Conservation (phyloP, 2,888 invertebrate species). For the Nesidiocoris tenuis region DNA sequence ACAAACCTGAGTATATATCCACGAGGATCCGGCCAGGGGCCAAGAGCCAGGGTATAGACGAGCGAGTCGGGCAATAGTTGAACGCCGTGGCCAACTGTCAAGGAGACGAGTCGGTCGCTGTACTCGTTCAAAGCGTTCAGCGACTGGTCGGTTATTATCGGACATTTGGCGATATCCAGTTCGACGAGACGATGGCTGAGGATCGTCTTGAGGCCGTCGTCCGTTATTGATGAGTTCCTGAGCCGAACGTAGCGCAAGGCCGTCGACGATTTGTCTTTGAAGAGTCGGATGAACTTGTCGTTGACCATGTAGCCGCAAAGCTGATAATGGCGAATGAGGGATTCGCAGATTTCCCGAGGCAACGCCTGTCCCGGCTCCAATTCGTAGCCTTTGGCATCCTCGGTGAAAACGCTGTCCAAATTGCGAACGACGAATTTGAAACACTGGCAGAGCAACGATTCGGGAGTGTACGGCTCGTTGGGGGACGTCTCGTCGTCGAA, state of each 20-base stretch:
- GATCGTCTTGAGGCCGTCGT: constrained; percentile 68
- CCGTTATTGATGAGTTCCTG: constrained; percentile 69
- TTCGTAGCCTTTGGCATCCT: constrained; percentile 58
- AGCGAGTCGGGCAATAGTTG: constrained; percentile 61
- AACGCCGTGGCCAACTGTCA: constrained; percentile 70
- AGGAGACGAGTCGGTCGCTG: constrained; percentile 67
- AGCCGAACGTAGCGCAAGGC: constrained; percentile 69
- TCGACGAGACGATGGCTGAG: constrained; percentile 72
- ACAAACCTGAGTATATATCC: constrained; percentile 57
- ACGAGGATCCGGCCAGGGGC: constrained; percentile 48
- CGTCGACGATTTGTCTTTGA: constrained; percentile 67
- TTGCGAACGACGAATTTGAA: constrained; percentile 64
- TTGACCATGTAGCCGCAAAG: constrained; percentile 60
- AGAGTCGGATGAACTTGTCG: constrained; percentile 70
- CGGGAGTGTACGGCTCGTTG: constrained; percentile 56
- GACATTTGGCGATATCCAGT: constrained; percentile 74
- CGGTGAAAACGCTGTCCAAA: constrained; percentile 62
- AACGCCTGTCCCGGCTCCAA: constrained; percentile 65
- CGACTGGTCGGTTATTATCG: constrained; percentile 63
- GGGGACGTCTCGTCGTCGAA: constrained; percentile 7
- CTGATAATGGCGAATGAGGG: constrained; percentile 63
- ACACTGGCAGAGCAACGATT: constrained; percentile 65
- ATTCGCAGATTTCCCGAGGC: constrained; percentile 72
- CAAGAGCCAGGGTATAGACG: constrained; percentile 36
- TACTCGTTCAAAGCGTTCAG: constrained; percentile 68